Evolutionary conservation across 2,113 vertebrate genomes (phyloP), one percentile per base, ranked within the genome.

Genomic region (Albula glossodonta): DNA sequence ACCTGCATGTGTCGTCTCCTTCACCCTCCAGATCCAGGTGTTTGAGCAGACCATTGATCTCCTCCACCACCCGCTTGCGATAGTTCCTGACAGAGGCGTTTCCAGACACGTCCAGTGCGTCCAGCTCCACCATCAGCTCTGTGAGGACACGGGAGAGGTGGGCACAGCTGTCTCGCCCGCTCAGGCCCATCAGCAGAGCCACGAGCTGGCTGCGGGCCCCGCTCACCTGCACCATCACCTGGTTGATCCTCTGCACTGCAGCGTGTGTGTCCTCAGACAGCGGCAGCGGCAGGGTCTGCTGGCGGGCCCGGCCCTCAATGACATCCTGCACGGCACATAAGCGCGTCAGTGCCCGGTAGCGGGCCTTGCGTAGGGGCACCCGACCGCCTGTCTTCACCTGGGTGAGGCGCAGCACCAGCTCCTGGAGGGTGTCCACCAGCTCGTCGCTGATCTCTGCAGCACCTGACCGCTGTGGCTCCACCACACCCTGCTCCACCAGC

Each of bases 11-110:
- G 84, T 94, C 95, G 56, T 97, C 95, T 8, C 97, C 97, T 90
- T 98, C 98, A 80, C 96, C 98, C 85, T 99, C 98, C 88, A 98
- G 92, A 88, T 99, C 98, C 89, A 99, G 92, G 50, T 98, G 98
- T 79, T 96, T 98, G 81, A 98, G 93, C 80, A 99, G 92, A 22
- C 96, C 96, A 90, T 99, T 98, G 87, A 99, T 99, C 90, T 99
- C 98, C 89, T 98, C 97, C 83, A 99, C 98, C 0, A 99, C 98
- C 91, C 97, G 98, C 84, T 97, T 97, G 50, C 98, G 95, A 91
- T 99, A 99, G 83, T 99, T 99, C 25, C 98, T 95, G 89, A 99
- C 96, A 0, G 97, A 97, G 0, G 95, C 93, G 25, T 84, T 96
- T 5, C 97, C 98, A 0, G 97, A 97, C 82, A 99, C 98, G 83